Evolutionary conservation across 2,113 vertebrate species (phyloP), one percentile per base, ranked within the genome.

Genomic region (Sander vitreus): DNA sequence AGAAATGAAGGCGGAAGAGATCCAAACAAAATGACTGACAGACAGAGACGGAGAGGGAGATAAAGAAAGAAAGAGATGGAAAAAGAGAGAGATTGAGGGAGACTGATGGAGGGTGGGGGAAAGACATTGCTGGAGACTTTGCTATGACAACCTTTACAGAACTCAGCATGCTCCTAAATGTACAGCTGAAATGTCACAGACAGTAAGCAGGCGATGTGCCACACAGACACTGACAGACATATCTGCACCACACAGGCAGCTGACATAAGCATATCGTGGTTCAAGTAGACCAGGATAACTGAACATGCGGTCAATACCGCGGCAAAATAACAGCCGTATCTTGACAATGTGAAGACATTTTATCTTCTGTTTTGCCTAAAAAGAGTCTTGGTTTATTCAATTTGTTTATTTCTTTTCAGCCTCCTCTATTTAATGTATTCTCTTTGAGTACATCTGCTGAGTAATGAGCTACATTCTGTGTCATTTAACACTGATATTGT

Each of bases 111-210:
- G 60, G 21, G 19, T 9, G 9, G 23, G 43, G 23, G 36, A 53
- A 74, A 43, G 76, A 53, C 19, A 25, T 21, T 75, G 78, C 63
- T 59, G 71, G 80, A 83, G 83, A 82, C 73, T 77, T 81, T 82
- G 74, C 84, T 69, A 83, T 87, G 88, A 91, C 85, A 91, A 89
- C 89, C 83, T 88, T 86, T 85, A 84, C 65, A 87, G 84, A 90
- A 85, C 81, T 78, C 83, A 89, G 84, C 84, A 81, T 85, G 87
- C 78, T 87, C 77, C 84, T 73, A 73, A 83, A 90, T 75, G 83
- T 78, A 89, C 73, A 81, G 78, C 81, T 85, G 89, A 93, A 92
- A 91, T 91, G 91, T 93, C 91, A 90, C 53, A 27, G 50, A 71
- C 81, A 85, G 79, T 74, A 76, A 86, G 85, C 63, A 54, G 50